phyloP scores from a whole-genome alignment of 2,888 invertebrate genomes.

The Drosophila fulvimacula region DNA sequence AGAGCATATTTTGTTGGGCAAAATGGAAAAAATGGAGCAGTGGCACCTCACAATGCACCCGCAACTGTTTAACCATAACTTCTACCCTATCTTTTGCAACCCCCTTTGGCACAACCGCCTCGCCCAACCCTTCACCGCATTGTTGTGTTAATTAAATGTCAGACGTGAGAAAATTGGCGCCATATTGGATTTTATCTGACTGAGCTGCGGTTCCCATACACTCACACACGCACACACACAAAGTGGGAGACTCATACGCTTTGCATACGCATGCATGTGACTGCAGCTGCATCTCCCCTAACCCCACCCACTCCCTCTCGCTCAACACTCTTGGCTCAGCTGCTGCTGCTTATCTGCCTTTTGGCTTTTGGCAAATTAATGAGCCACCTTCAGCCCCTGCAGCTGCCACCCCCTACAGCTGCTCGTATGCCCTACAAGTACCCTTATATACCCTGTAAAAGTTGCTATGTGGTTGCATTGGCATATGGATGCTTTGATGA shows the following conservation, averaged over 20 bases:
- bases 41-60: constrained; percentile 10
- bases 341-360: constrained; percentile 76
- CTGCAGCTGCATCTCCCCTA: constrained; percentile 18
- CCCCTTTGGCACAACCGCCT: not conserved
- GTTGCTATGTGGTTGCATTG: not conserved
- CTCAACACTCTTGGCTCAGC: constrained; percentile 55
- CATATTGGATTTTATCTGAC: constrained; percentile 80
- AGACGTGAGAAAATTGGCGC: constrained; percentile 82
- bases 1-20: constrained; percentile 59
- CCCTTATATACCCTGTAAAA: constrained; percentile 1
- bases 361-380: constrained; percentile 81
- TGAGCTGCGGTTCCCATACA: constrained; percentile 49
- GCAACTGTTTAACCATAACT: constrained; percentile 25
- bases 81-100: not conserved
- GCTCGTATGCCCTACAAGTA: not conserved
- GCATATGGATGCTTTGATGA: not conserved
- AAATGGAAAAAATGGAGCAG: not conserved
- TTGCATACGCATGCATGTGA: constrained; percentile 59
- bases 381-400: constrained; percentile 66
- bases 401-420: constrained; percentile 17
- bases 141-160: constrained; percentile 83
- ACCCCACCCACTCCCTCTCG: constrained; percentile 5
- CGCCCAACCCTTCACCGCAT: constrained; percentile 46
- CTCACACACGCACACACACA: constrained; percentile 9
- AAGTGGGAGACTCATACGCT: constrained; percentile 9